These are phyloP conservation scores for Rhabditoides inermis DNA, from an alignment of 2,888 invertebrate genomes.

Conservation along the genomic window DNA sequence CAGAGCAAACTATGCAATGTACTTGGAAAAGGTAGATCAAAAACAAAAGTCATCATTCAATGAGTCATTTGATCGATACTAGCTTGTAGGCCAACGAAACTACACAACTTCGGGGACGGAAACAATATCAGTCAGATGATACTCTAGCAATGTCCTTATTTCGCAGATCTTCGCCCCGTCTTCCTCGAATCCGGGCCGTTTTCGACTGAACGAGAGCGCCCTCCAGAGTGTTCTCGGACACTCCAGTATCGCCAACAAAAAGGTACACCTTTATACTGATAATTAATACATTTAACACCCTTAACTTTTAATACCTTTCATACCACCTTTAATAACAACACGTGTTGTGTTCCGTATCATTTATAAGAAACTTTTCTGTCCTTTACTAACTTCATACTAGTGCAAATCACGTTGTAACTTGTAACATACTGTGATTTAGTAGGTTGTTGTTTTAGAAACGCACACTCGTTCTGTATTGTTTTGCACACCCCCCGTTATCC, in stretches of 20 bases:
- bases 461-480: too few species aligned
- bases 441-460: too few species aligned
- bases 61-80: too few species aligned
- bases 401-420: background rate
- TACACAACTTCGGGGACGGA: too few species aligned
- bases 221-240: conserved; percentile 46
- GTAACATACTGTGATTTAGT: background rate
- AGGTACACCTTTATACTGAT: too few species aligned
- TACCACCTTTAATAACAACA: background rate
- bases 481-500: too few species aligned
- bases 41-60: too few species aligned
- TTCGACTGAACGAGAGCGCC: conserved; percentile 45
- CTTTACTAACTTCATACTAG: background rate
- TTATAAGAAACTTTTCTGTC: background rate
- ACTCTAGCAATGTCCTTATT: background rate
- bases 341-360: background rate
- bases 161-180: conserved; percentile 36
- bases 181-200: conserved; percentile 31
- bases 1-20: too few species aligned
- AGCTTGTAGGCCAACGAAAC: too few species aligned
- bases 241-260: conserved; percentile 43
- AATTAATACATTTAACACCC: too few species aligned
- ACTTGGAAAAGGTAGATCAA: too few species aligned
- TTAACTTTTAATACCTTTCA: background rate
- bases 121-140: too few species aligned